Percentiles rank a stretch among this genome's conserved stretches.
Conservation (phyloP, 2,113 vertebrate genomes). For the Chrysochloris asiatica region DNA sequence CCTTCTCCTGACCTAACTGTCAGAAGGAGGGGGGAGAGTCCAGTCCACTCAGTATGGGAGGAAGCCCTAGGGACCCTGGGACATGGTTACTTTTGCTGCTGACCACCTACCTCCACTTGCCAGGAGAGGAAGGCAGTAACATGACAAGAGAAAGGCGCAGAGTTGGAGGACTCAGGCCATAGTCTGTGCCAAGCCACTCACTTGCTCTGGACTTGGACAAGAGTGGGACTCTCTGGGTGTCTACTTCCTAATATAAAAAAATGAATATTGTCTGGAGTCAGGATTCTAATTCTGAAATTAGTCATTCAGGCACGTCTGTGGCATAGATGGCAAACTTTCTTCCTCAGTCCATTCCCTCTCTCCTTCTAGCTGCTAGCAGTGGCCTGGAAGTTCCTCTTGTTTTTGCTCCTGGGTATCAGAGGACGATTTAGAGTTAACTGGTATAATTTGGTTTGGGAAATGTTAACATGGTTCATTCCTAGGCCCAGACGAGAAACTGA, state of each 20-base stretch:
- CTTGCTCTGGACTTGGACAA: background rate
- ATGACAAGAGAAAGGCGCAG: background rate
- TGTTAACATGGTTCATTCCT: rapidly evolving
- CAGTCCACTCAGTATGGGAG: too few relatives aligned
- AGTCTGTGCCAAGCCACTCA: background rate
- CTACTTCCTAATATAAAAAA: background rate
- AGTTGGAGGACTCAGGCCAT: background rate
- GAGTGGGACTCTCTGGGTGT: background rate
- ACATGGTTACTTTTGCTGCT: too few relatives aligned
- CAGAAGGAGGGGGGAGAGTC: background rate
- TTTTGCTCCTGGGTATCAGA: too few relatives aligned
- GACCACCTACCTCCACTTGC: background rate
- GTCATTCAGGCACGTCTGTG: too few relatives aligned
- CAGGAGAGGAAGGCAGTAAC: background rate
- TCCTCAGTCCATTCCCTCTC: background rate
- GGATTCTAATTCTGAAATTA: background rate
- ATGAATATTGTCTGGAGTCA: background rate
- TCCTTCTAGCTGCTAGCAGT: background rate
- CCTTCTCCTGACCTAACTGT: background rate
- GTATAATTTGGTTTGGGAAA: background rate
- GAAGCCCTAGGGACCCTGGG: background rate
- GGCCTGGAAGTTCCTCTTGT: background rate
- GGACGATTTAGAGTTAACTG: too few relatives aligned
- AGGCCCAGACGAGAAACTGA: background rate
- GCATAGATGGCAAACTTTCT: background rate